These are phyloP conservation scores for Crypturellus undulatus DNA, from an alignment of 2,113 vertebrate genomes.

Conservation along the genomic window DNA sequence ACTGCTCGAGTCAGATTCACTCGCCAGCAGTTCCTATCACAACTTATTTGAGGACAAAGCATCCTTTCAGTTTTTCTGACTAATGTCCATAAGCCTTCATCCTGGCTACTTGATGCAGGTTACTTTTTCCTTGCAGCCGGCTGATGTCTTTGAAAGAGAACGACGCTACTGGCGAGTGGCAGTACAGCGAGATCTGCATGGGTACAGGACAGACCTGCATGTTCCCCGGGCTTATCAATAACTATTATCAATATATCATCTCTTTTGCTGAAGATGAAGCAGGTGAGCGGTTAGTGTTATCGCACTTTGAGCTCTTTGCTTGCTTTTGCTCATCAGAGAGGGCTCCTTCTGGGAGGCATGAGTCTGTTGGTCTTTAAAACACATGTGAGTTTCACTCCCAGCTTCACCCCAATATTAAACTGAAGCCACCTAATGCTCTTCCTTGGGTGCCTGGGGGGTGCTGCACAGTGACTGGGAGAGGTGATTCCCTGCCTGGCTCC, in stretches of 20 bases:
- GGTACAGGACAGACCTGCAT: constrained; percentile 88
- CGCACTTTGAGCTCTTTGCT: background rate
- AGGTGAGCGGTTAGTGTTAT: constrained; percentile 76
- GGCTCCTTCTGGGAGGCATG: fast-evolving
- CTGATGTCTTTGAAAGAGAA: constrained; percentile 92
- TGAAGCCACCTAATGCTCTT: background rate
- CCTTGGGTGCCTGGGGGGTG: background rate
- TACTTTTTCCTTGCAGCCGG: constrained; percentile 76
- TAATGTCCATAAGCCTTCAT: background rate
- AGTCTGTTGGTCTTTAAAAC: background rate
- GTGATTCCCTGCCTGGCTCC: background rate
- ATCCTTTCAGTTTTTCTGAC: background rate
- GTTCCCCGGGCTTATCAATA: constrained; percentile 94
- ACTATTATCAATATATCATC: constrained; percentile 93
- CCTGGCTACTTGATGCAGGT: background rate
- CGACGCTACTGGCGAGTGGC: constrained; percentile 80
- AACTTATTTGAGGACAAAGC: background rate
- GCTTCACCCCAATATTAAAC: background rate
- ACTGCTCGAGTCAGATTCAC: background rate
- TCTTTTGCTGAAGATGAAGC: constrained; percentile 97
- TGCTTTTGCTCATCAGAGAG: background rate
- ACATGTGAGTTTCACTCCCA: background rate
- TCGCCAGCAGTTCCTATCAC: background rate
- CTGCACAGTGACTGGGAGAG: background rate
- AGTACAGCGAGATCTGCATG: constrained; percentile 94